These are phyloP conservation scores for Austrolebias charrua DNA, from an alignment of 2,797 vertebrate genomes.

Conservation along the genomic window DNA sequence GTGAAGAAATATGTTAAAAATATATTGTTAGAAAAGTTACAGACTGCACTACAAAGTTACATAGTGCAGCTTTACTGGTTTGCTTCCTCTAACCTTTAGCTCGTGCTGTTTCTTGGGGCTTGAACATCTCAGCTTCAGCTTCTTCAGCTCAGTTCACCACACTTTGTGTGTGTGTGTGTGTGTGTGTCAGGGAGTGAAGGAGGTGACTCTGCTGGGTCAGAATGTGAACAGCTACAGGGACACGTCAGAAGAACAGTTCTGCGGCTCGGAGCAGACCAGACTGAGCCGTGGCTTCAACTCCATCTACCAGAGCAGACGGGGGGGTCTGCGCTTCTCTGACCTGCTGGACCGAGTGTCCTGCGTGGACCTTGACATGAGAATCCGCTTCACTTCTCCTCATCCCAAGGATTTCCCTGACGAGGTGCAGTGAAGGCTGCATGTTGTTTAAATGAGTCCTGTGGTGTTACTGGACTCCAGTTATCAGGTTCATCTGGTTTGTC, in stretches of 20 bases:
- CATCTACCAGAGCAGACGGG: conserved; percentile 81
- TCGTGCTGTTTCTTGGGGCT: too few relatives aligned
- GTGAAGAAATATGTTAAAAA: too few relatives aligned
- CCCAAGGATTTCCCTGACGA: conserved; percentile 98
- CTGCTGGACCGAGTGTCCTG: conserved; percentile 90
- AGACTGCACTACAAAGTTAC: too few relatives aligned
- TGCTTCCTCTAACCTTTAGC: too few relatives aligned
- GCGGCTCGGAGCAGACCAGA: conserved; percentile 58
- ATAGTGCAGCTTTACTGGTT: too few relatives aligned
- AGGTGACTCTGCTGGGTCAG: conserved; percentile 94
- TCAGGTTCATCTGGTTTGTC: too few relatives aligned
- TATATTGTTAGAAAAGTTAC: too few relatives aligned
- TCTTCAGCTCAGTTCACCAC: too few relatives aligned
- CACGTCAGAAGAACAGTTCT: conserved; percentile 84
- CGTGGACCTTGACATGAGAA: conserved; percentile 90
- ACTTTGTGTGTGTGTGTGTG: not conserved
- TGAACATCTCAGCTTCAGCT: too few relatives aligned
- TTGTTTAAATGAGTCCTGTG: too few relatives aligned
- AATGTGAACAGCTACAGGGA: conserved; percentile 98
- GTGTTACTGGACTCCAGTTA: too few relatives aligned
- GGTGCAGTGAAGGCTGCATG: conserved; percentile 57
- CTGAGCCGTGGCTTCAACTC: conserved; percentile 90
- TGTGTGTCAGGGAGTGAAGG: conserved; percentile 87
- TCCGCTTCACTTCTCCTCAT: conserved; percentile 96
- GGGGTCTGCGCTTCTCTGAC: conserved; percentile 88